Conservation (phyloP, 2,888 invertebrate species). For the Noctua comes region DNA sequence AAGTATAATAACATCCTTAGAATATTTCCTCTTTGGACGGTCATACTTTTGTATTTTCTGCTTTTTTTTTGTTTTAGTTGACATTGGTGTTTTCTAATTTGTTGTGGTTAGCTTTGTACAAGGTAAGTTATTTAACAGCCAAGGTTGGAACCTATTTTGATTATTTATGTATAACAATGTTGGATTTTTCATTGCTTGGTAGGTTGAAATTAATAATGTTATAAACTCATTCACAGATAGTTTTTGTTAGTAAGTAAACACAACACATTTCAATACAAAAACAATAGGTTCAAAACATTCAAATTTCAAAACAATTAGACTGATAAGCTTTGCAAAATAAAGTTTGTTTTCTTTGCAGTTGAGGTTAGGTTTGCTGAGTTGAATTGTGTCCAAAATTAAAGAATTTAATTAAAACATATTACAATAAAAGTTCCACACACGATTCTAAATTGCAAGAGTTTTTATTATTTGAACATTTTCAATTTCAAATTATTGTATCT, state of each 20-base stretch:
- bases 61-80: not conserved
- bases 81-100: not conserved
- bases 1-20: slow-evolving; percentile 72
- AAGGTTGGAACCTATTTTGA: slow-evolving; percentile 6
- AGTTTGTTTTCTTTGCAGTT: slow-evolving; percentile 28
- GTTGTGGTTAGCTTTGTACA: not conserved
- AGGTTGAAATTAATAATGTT: slow-evolving; percentile 31
- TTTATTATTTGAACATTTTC: not conserved
- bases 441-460: not conserved
- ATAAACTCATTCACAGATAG: slow-evolving; percentile 72
- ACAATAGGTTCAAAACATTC: slow-evolving; percentile 13
- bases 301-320: slow-evolving; percentile 22
- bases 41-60: not conserved
- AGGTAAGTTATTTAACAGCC: slow-evolving; percentile 22
- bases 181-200: not conserved
- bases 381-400: slow-evolving; percentile 16
- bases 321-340: slow-evolving; percentile 27
- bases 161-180: not conserved
- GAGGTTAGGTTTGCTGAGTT: slow-evolving; percentile 15
- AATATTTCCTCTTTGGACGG: slow-evolving; percentile 8
- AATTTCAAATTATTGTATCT: slow-evolving; percentile 6
- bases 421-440: not conserved
- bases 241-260: slow-evolving; percentile 51
- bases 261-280: slow-evolving; percentile 31
- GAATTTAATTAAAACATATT: not conserved